Base-by-base conservation (phyloP, 2,797 vertebrate genomes). In the Neomorphus geoffroyi region DNA sequence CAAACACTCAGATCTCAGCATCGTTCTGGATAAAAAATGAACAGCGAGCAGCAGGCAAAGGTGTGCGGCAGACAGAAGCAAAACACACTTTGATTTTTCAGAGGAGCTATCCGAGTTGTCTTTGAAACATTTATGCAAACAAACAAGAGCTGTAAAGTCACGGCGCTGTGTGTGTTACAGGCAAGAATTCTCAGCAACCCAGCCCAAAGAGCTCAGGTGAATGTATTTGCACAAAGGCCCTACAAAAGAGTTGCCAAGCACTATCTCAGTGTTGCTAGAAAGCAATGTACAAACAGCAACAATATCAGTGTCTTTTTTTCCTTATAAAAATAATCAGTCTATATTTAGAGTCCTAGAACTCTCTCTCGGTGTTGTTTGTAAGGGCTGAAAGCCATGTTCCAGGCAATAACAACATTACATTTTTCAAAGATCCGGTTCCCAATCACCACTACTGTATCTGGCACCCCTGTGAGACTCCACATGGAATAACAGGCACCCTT, bases 71-170 rank as follows among this genome's bases (percentile, higher is more conserved):
- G 71, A 51, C 80, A 45, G 0, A 24, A 90, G 80, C 84, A 89
- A 88, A 84, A 88, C 0, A 6, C 1, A 41, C 77, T 91, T 92
- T 88, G 90, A 94, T 95, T 86, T 83, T 93, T 35, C 86, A 56
- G 28, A 89, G 57, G 18, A 83, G 69, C 32, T 62, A 35, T 46
- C 66, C 8, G 62, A 86, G 74, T 3, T 77, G 24, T 66, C 48
- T 94, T 70, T 80, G 66, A 71, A 91, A 61, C 32, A 7, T 73
- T 86, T 77, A 86, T 53, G 90, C 93, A 86, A 81, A 92, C 72
- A 92, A 95, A 65, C 39, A 33, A 16, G 83, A 87, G 22, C 61
- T 21, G 26, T 35, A 48, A n/a, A 89, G 67, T 18, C 39, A 9
- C 51, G 18, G 70, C 24, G 66, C 65, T 64, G 53, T 30, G 19